Evolutionary conservation across 2,888 invertebrate species (phyloP), one percentile per base, ranked within the genome.

Genomic region (Scaptomyza caliginosa): DNA sequence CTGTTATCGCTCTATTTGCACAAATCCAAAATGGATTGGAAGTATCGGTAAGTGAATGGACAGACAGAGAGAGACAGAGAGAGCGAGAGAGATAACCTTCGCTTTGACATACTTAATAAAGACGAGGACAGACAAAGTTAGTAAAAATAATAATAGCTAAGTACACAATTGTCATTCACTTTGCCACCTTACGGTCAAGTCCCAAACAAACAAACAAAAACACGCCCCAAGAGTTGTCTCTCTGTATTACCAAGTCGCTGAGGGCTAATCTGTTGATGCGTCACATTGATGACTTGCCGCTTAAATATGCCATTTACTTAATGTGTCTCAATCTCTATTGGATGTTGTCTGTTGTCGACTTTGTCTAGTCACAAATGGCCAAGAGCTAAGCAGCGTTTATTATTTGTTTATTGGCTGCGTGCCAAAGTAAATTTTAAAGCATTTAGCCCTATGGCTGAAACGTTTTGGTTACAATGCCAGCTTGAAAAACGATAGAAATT

Each of bases 1-100:
- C 93, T 96, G 46, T 91, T 97, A n/a, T 97, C 97, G 38, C 90
- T 97, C 42, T 97, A 96, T 90, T 92, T 97, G 85, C 97, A 97
- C 91, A 96, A 96, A 86, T 97, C 97, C 89, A 96, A 96, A 92
- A 90, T 97, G 84, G 97, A 97, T 90, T 97, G 97, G 97, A 96
- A 96, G 85, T 97, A 96, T 91, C 93, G 95, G 94, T 95, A 89
- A 92, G 92, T 89, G 28, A 16, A 0, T 10, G 4, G 26, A 10
- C 8, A n/a, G 5, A n/a, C n/a, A 0, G 28, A 11, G 26, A 10
- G 26, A n/a, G 5, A n/a, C n/a, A 30, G 0, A 5, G 28, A 16
- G n/a, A 26, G 7, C 3, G 13, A 8, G 10, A 2, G n/a, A 4
- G 21, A 16, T 10, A 2, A 13, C 66, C 66, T 67, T 68, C 57